Evolutionary conservation across 2,888 invertebrate species (phyloP), one percentile per base, ranked within the genome.

Genomic region (Reticulitermes lucifugus): DNA sequence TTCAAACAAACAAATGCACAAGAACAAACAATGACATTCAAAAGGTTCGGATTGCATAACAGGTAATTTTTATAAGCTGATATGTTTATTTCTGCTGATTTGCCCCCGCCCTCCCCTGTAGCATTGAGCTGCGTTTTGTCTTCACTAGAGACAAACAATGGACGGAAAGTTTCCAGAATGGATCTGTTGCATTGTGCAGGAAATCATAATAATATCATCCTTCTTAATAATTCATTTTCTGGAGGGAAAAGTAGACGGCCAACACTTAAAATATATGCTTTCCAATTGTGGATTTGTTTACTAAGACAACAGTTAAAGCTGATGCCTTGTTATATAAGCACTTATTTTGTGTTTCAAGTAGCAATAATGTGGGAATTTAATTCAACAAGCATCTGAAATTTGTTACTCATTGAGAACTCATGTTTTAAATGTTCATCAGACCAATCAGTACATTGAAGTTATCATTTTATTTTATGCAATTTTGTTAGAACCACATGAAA

Each of bases 31-130:
- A 82, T 73, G 90, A 91, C 91, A 91, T 90, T 90, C 88, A 91
- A 91, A 91, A 86, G 86, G 91, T 90, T 91, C 91, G 91, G 91
- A 91, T 91, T 91, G 91, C 91, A 90, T 91, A 90, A 90, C 88
- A 87, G 86, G 87, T 88, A 90, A 90, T 90, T 90, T 93, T 93
- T 92, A 79, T 79, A 94, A 93, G 94, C 93, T 94, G 94, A 94
- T 94, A 94, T 94, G 94, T 94, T 93, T 91, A 93, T 93, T 91
- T 91, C 91, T 91, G 92, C 87, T 88, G 91, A 92, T 92, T 92
- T 91, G 84, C 75, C 85, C 83, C 73, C 90, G 91, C 91, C 90
- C 91, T 90, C 84, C 89, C 89, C 89, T 89, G 89, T 89, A 90
- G 89, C 89, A 88, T 90, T 90, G 91, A 91, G 91, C 91, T 90